phyloP scores from a whole-genome alignment of 2,888 invertebrate genomes.

The Leptopilina myrica region DNA sequence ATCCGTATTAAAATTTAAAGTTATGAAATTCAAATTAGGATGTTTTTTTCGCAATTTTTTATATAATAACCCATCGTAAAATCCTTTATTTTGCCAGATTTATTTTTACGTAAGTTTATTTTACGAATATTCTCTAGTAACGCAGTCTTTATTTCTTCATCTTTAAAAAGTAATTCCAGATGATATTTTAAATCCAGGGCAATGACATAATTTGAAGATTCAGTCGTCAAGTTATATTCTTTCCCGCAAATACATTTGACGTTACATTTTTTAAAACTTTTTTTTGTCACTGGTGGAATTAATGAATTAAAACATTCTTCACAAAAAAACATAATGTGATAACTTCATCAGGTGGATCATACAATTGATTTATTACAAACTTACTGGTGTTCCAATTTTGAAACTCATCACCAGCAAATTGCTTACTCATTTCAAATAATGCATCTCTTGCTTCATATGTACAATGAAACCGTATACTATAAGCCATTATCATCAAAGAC shows the following conservation, averaged over 20 bases:
- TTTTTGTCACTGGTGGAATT: conserved; percentile 32
- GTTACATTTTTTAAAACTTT: conserved; percentile 35
- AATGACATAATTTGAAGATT: conserved; percentile 22
- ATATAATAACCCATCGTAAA: not conserved
- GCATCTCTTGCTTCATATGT: conserved; percentile 7
- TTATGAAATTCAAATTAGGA: not conserved
- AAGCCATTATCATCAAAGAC: conserved; percentile 6
- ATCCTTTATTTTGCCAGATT: conserved; percentile 13
- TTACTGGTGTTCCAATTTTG: conserved; percentile 21
- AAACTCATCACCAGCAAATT: conserved; percentile 6
- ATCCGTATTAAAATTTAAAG: conserved; percentile 22
- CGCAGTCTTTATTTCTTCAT: conserved; percentile 26
- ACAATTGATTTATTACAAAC: conserved; percentile 9
- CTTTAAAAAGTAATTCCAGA: conserved; percentile 18
- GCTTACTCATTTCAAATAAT: conserved; percentile 16
- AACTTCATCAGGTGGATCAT: conserved; percentile 37
- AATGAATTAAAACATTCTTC: conserved; percentile 24
- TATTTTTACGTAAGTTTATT: conserved; percentile 10
- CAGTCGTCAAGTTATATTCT: conserved; percentile 25
- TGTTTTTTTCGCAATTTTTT: not conserved
- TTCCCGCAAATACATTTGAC: conserved; percentile 12
- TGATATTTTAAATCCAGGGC: conserved; percentile 25
- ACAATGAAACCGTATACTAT: conserved; percentile 5
- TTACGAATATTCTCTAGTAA: conserved; percentile 16
- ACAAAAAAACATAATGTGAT: conserved; percentile 38